Base-by-base conservation (phyloP, 2,797 vertebrate species). In the Iguana delicatissima region DNA sequence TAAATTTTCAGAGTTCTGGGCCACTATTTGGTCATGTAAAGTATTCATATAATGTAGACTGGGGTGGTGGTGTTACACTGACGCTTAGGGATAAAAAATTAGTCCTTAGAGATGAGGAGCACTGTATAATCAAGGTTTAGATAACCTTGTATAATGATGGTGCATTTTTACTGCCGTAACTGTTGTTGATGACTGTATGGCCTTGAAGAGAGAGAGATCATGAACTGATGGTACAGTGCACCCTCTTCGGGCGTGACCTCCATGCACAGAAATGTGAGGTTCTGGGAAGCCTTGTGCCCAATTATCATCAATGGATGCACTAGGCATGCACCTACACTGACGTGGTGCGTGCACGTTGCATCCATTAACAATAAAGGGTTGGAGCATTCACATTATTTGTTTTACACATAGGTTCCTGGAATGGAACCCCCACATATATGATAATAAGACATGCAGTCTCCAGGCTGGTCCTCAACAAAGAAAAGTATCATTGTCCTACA, bases 381-480 rank as follows among this genome's bases (percentile, higher is more conserved):
- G 42, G 42, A 46, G 42, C 42, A 46, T 46, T 46, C 42, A 46
- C 4, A 4, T 46, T 46, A 3, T 46, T 46, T 46, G 42, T 46
- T 46, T 46, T 46, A 46, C 42, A 46, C 42, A 46, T 46, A 4
- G 42, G 42, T 46, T 46, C 42, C 4, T 46, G 42, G 42, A 46
- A 4, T 46, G 42, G 42, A 46, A 46, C 42, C 4, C 42, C 42
- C 42, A 46, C 42, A 4, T 46, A 46, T 46, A 46, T 46, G 57
- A 72, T 57, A 77, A 84, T 2, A 26, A 52, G 73, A 32, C 74
- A 85, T 67, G 76, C 35, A 42, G 64, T 59, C 29, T 64, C 42
- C 42, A 76, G 55, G 20, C 3, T 85, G 64, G 46, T 89, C n/a
- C 79, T 89, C 22, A 80, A 72, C 46, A 80, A 73, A 62, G 67